Evolutionary conservation across 2,888 invertebrate genomes (phyloP), one percentile per base, ranked within the genome.

Genomic region (Dyspetes luteomarginatus): DNA sequence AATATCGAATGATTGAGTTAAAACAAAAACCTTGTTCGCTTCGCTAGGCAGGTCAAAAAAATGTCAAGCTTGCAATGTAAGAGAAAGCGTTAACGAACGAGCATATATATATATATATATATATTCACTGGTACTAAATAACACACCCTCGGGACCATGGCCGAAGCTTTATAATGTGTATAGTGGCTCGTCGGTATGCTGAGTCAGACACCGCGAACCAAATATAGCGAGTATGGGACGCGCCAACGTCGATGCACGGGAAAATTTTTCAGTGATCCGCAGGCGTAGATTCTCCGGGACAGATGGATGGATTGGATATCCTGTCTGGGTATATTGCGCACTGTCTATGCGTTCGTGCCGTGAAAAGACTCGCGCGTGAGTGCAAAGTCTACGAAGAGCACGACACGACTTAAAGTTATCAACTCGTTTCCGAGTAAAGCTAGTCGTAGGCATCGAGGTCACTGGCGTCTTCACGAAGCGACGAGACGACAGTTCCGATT

Each of bases 191-290:
- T 60, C 43, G 48, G 45, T 72, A 60, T 24, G 62, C 69, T 64
- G 69, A 75, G 41, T 75, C 79, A 75, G 69, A 71, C 43, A 58
- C 19, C 48, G 69, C 79, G 71, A 52, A 76, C 80, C 80, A 80
- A 80, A 80, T 76, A 80, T 80, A 80, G 80, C 75, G 58, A 72
- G 80, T 55, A 74, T 52, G 17, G 65, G 67, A 80, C 75, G 75
- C 60, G 75, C 75, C 71, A 55, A 67, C 75, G 80, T 80, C 75
- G 80, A 80, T 76, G 71, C 62, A 67, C 52, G 65, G 67, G 36
- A 65, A 60, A 75, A 80, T 80, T 72, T 80, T 76, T 80, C 75
- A 80, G 71, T 71, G 71, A 80, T 80, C 58, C 45, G 75, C 80
- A 28, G 71, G 80, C 75, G 80, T 75, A 75, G 50, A 80, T 75